A percentile compares a stretch with the other conserved stretches of the same genome.
Evolutionary conservation across 2,888 invertebrate species (phyloP).

Genomic region (Deladenus siricidicola): DNA sequence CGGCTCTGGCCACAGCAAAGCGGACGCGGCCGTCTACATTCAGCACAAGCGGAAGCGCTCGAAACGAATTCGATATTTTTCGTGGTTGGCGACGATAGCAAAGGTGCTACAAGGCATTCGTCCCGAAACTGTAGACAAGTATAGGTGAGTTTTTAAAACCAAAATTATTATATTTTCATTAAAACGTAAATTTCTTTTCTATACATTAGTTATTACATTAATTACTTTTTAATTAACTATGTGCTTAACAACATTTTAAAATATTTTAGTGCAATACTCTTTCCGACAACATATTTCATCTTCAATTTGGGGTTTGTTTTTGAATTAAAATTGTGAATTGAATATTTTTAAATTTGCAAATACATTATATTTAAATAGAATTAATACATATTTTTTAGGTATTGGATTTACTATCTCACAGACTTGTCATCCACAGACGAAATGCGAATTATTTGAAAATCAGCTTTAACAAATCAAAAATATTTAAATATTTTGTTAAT

Average conservation of each 20-base stretch:
- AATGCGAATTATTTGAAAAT: constrained; percentile 18
- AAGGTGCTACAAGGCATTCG: constrained; percentile 28
- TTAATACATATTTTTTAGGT: constrained; percentile 31
- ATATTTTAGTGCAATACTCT: constrained; percentile 48
- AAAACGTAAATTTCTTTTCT: neutral
- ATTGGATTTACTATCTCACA: constrained; percentile 50
- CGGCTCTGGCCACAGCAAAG: constrained; percentile 3
- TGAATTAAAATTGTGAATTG: neutral
- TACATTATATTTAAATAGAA: no score
- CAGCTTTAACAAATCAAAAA: no score
- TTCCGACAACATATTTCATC: constrained; percentile 49
- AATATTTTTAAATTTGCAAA: no score
- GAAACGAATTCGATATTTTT: neutral
- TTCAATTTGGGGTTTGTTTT: constrained; percentile 47
- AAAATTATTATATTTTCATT: neutral
- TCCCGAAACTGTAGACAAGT: constrained; percentile 52
- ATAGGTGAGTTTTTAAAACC: constrained; percentile 37
- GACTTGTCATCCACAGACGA: constrained; percentile 39
- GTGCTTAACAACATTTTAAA: no score
- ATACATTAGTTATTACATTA: neutral
- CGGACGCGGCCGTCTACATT: neutral
- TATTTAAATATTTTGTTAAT: no score
- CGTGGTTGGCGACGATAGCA: constrained; percentile 15
- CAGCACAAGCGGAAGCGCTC: neutral
- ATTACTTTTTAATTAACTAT: neutral